Evolutionary conservation across 2,888 invertebrate genomes (phyloP).

Genomic region (Phorcus lineatus): DNA sequence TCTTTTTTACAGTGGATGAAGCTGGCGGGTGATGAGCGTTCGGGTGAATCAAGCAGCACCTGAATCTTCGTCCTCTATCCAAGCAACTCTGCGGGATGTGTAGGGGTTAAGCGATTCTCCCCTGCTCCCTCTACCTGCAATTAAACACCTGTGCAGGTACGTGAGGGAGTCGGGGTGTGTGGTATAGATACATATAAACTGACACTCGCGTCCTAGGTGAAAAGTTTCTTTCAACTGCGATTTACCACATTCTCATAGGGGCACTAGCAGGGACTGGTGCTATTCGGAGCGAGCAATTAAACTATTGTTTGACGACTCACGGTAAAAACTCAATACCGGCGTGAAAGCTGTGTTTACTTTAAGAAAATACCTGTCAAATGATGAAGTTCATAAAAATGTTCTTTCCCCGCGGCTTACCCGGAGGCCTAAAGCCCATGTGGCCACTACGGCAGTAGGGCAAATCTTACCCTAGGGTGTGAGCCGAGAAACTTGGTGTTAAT

Average conservation of each 20-base stretch:
- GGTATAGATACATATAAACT: slow-evolving; percentile 5
- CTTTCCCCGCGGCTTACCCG: not conserved
- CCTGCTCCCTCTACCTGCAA: slow-evolving; percentile 18
- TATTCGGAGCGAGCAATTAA: not conserved
- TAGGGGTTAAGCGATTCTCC: slow-evolving; percentile 22
- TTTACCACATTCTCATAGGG: not conserved
- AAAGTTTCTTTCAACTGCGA: slow-evolving; percentile 16
- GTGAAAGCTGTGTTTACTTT: slow-evolving; percentile 12
- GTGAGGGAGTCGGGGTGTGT: slow-evolving; percentile 18
- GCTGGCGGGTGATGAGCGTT: not conserved
- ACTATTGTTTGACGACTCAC: slow-evolving; percentile 16
- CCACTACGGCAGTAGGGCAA: too few relatives aligned
- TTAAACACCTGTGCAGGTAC: slow-evolving; percentile 20
- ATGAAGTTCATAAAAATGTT: slow-evolving; percentile 22
- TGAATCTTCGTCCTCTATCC: not conserved
- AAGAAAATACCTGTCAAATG: slow-evolving; percentile 19
- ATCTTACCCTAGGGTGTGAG: too few relatives aligned
- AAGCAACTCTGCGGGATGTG: not conserved
- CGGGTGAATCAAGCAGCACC: not conserved
- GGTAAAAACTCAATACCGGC: not conserved
- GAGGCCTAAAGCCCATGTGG: not conserved
- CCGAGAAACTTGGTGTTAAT: not conserved
- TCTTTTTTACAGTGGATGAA: not conserved
- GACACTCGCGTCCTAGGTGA: not conserved
- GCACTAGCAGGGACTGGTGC: not conserved